Evolutionary conservation across 2,113 vertebrate species (phyloP).

Genomic region (Chloropsis hardwickii): DNA sequence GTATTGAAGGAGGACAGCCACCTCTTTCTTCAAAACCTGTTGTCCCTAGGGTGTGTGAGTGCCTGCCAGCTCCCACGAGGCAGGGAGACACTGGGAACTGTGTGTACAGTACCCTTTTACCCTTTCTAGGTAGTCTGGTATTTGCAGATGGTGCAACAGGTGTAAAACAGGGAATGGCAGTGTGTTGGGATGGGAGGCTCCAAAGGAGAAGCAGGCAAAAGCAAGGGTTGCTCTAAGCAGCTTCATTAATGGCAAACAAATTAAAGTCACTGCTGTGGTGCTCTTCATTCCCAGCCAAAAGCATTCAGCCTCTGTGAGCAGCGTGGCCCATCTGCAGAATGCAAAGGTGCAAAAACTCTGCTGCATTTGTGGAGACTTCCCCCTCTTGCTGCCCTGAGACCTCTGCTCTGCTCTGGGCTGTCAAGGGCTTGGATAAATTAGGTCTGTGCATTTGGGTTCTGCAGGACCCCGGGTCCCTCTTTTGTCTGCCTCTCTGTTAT

Average conservation of each 20-base stretch:
- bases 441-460: constrained; percentile 19
- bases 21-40: background rate
- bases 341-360: background rate
- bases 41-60: background rate
- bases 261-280: background rate
- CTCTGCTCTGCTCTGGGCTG: constrained; percentile 12
- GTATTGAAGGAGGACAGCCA: background rate
- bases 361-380: background rate
- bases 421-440: constrained; percentile 26
- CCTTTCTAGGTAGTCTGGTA: background rate
- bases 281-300: background rate
- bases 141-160: constrained; percentile 11
- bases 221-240: background rate
- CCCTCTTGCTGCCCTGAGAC: background rate
- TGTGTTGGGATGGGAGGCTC: background rate
- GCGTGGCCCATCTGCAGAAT: background rate
- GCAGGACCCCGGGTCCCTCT: background rate
- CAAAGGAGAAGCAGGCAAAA: background rate
- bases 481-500: background rate
- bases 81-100: background rate
- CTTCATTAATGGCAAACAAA: background rate
- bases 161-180: background rate
- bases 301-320: background rate
- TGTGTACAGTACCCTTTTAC: background rate
- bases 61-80: background rate